Percentiles rank a stretch among this genome's conserved stretches.
phyloP scores from a whole-genome alignment of 2,888 invertebrate species.

The Macrophya annulata region DNA sequence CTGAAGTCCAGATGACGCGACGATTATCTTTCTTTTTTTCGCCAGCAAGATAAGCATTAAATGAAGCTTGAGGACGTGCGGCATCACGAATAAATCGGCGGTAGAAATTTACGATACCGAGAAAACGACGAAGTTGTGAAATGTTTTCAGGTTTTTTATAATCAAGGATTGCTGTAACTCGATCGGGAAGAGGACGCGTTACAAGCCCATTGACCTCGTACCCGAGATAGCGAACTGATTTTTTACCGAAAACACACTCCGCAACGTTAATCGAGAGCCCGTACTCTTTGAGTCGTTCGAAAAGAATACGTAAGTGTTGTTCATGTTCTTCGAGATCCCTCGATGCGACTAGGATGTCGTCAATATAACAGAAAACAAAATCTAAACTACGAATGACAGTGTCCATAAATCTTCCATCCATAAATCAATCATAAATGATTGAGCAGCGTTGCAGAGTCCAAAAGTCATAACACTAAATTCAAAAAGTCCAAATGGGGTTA shows the following conservation, averaged over 20 bases:
- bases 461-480: conserved; percentile 67
- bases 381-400: conserved; percentile 56
- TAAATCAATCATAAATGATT: too few relatives aligned
- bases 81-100: conserved; percentile 60
- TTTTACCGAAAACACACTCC: conserved; percentile 62
- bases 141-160: conserved; percentile 56
- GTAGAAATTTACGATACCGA: conserved; percentile 65
- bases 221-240: conserved; percentile 59
- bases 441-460: conserved; percentile 66
- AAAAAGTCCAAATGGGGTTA: conserved; percentile 67
- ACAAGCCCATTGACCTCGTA: conserved; percentile 57
- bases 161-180: conserved; percentile 57
- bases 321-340: conserved; percentile 59
- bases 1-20: conserved; percentile 56
- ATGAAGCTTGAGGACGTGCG: conserved; percentile 38
- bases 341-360: conserved; percentile 65
- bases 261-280: conserved; percentile 64
- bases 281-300: conserved; percentile 58
- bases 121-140: conserved; percentile 60
- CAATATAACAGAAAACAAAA: conserved; percentile 63
- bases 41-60: conserved; percentile 22
- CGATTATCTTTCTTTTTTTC: conserved; percentile 59
- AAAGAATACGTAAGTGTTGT: conserved; percentile 59
- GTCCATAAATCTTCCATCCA: conserved; percentile 67
- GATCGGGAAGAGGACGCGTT: conserved; percentile 57